Base-by-base conservation (phyloP, 2,888 invertebrate species). In the Acanthacorydalis orientalis region DNA sequence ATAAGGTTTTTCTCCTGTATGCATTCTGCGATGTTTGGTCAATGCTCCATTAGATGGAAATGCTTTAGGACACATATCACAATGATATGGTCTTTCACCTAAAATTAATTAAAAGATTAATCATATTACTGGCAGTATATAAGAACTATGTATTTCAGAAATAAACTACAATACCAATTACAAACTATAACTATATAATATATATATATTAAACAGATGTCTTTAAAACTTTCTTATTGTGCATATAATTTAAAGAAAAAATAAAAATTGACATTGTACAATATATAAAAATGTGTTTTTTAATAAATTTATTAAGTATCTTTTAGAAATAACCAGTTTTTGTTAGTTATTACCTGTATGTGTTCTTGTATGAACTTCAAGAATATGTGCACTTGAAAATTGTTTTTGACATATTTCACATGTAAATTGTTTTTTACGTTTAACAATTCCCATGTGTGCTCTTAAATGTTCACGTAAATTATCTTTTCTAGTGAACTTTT, bases 11-110 rank as follows among this genome's bases (percentile, higher is more conserved):
- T 78, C 75, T 6, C 66, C 70, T 3, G 70, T 70, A 52, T 70
- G 70, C 59, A 66, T 68, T 40, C 70, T 58, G 31, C 79, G 67
- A 63, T 87, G 87, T 59, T 87, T 87, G 55, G 80, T 78, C 63
- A 85, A 74, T 0, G 86, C 83, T 16, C 82, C 78, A 54, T 80
- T 73, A 0, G 85, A 82, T 16, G 80, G 76, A 55, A 84, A 85
- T 49, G 74, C 69, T 60, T 80, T 82, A 1, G 78, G 75, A 57
- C 87, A 87, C 51, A 80, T 64, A 58, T 84, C 78, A 61, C 87
- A 87, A 51, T 75, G 72, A 56, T 77, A 83, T 6, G 80, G 80
- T 50, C 58, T 60, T 53, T 67, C 67, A 31, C 67, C 66, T 65
- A 43, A 50, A 46, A 41, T 14, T 43, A 43, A 43, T 15, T 31